Evolutionary conservation across 2,113 vertebrate genomes (phyloP).

Genomic region (Emydocephalus ijimae): DNA sequence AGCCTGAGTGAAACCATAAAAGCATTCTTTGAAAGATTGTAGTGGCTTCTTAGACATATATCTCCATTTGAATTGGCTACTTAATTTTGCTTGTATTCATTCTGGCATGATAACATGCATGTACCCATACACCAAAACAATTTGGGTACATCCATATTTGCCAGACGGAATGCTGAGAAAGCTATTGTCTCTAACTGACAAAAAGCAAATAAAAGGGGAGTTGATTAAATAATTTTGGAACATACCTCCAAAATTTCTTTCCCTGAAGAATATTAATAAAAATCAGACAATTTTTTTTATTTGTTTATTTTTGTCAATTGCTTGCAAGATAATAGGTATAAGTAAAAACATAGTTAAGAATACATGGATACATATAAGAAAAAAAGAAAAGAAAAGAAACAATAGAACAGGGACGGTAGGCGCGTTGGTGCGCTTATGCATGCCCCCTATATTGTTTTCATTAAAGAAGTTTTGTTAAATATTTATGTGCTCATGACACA

Average conservation of each 20-base stretch:
- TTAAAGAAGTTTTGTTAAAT: slow-evolving; percentile 23
- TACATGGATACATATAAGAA: no score
- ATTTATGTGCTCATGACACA: slow-evolving; percentile 12
- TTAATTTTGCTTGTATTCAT: neutral
- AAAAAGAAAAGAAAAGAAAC: no score
- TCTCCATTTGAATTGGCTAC: neutral
- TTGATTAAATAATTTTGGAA: neutral
- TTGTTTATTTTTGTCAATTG: no score
- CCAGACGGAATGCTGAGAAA: neutral
- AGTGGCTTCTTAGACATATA: neutral
- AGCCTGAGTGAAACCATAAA: neutral
- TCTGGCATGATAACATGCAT: neutral
- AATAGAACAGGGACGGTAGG: no score
- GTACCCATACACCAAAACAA: neutral
- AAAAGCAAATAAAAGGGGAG: neutral
- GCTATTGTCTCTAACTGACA: neutral
- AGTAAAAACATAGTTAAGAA: no score
- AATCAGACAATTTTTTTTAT: neutral
- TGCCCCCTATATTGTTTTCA: neutral
- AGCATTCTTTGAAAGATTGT: neutral
- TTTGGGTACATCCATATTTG: neutral
- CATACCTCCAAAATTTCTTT: neutral
- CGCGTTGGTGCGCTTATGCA: no score
- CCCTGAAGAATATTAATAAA: slow-evolving; percentile 2
- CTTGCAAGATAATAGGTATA: no score